phyloP scores from a whole-genome alignment of 2,888 invertebrate species.

The Dendrolimus pini region DNA sequence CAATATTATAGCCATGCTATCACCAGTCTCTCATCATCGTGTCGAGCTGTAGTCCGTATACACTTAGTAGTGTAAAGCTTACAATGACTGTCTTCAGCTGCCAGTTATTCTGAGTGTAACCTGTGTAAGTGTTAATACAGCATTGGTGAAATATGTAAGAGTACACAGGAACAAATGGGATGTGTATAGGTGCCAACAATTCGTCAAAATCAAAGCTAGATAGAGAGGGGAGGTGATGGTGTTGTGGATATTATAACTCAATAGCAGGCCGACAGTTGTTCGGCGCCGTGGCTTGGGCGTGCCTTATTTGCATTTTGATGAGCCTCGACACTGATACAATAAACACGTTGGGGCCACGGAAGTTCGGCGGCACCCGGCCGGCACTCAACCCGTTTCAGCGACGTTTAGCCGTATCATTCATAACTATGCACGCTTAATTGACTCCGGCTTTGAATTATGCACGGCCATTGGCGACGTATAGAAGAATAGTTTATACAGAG shows the following conservation, averaged over 20 bases:
- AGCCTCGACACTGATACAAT: constrained; percentile 72
- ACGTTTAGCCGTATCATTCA: constrained; percentile 53
- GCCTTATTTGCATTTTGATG: constrained; percentile 76
- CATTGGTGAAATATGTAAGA: background rate
- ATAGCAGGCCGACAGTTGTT: constrained; percentile 60
- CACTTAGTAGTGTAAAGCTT: no score
- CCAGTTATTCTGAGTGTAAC: no score
- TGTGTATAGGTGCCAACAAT: constrained; percentile 14
- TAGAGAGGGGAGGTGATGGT: constrained; percentile 9
- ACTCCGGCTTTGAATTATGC: constrained; percentile 44
- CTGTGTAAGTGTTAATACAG: no score
- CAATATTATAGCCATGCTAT: no score
- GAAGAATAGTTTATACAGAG: no score
- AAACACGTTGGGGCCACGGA: constrained; percentile 56
- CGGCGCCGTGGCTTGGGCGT: constrained; percentile 44
- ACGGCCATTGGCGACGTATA: constrained; percentile 6
- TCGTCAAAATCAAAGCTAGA: background rate
- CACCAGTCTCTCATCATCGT: no score
- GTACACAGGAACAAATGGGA: constrained; percentile 1
- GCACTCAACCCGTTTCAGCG: constrained; percentile 33
- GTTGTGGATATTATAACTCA: constrained; percentile 55
- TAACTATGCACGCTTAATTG: constrained; percentile 55
- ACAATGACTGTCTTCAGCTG: no score
- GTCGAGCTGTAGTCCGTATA: no score
- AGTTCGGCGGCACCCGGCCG: constrained; percentile 18